Percentiles rank a stretch among this genome's conserved stretches.
phyloP scores from a whole-genome alignment of 2,113 vertebrate genomes.

The Terrapene triunguis region DNA sequence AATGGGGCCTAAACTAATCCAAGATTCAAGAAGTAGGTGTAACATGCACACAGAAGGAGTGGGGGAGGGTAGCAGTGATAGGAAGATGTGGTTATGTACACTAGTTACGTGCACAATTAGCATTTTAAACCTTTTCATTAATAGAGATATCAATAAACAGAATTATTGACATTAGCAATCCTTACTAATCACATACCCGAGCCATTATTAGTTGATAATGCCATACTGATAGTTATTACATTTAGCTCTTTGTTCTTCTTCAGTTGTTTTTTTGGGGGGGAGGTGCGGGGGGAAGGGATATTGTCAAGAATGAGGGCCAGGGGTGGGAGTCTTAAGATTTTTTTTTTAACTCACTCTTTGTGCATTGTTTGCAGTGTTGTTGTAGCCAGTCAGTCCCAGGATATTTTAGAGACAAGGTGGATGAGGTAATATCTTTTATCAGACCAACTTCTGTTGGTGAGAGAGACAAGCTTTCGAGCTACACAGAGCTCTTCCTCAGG shows the following conservation, averaged over 20 bases:
- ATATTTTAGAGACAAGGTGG: neutral
- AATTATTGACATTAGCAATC: neutral
- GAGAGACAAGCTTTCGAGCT: neutral
- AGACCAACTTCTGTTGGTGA: neutral
- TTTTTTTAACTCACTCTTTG: neutral
- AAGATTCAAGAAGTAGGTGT: neutral
- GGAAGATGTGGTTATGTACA: neutral
- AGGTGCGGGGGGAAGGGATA: rapidly evolving
- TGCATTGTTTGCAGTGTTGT: neutral
- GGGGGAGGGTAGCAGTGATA: neutral
- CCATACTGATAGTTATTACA: neutral
- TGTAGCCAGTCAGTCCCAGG: neutral
- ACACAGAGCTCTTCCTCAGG: neutral
- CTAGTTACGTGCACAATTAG: neutral
- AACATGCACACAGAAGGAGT: neutral
- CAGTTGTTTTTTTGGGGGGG: neutral
- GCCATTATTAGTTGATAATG: neutral
- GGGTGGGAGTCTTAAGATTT: neutral
- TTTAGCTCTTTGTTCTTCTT: neutral
- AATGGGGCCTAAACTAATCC: neutral
- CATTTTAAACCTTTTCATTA: neutral
- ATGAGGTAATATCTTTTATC: neutral
- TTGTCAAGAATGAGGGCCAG: neutral
- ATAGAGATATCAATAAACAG: neutral
- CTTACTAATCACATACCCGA: neutral